Evolutionary conservation across 1,140 invertebrate genomes (phyloP), one percentile per base, ranked within the genome.

Genomic region (Caenorhabditis brenneri): DNA sequence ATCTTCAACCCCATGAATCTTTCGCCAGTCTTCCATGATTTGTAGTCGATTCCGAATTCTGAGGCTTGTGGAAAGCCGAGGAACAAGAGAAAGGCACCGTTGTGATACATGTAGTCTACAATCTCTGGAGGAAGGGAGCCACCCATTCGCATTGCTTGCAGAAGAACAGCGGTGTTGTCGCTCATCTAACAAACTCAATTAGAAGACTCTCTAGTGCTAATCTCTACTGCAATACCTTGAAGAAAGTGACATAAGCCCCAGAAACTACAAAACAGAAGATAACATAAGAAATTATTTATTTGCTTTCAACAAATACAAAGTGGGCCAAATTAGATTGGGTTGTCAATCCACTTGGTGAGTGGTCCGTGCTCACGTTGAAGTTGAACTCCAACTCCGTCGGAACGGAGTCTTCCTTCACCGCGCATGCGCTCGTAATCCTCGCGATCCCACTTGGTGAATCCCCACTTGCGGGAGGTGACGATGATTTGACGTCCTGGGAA

Each of bases 401-500:
- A 94, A 46, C 95, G 94, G 10, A 99, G 93, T 49, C 94, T 93
- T 42, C 95, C 95, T 49, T 95, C 94, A 33, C 93, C 93, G 87
- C 95, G 94, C 88, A 99, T 93, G 65, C 93, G 93, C 91, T 98
- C 96, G 90, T 96, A 99, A 55, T 95, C 94, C 33, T 94, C 95
- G 58, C 95, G 93, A 53, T 97, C 95, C 92, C 96, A 99, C 91
- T 98, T 98, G 1, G 97, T 99, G 92, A 99, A 99, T 51, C 98
- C 98, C 95, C 96, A 98, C 91, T 97, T 98, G 92, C 97, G 96
- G 15, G 96, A 98, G 0, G 97, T 93, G 88, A 96, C 96, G 92
- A 99, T 95, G 94, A 98, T 99, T 91, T 99, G 97, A 91, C 97
- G 95, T 79, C 97, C 97, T 85, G 97, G 98, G 93, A 97, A 99